Evolutionary conservation across 2,888 invertebrate species (phyloP), one percentile per base, ranked within the genome.

Genomic region (Epinotia brunnichana): DNA sequence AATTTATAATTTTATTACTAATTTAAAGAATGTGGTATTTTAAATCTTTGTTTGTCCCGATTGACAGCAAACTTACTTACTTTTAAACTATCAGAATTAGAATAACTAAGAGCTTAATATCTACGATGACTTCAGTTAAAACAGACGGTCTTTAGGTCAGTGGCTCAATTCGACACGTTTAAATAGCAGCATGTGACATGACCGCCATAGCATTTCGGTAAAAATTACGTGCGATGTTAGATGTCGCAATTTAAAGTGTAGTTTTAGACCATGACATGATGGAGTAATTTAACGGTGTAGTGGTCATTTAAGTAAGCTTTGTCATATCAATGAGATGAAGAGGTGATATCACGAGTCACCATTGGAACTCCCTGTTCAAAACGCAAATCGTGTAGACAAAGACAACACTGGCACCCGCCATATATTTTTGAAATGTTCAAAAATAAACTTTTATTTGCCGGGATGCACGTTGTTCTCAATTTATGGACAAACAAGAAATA

Each of bases 401-500:
- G 60, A 72, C 54, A 57, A 63, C 62, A 73, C 63, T 63, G 72
- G 62, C 72, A 59, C 53, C n/a, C 19, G 60, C 72, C 56, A 41
- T 68, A 68, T 73, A 73, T 73, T 73, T 73, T 62, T 57, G 72
- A 73, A 68, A 73, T 73, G 72, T 57, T 68, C 72, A 73, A 77
- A 76, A 77, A 77, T 76, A 77, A 77, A 80, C 76, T 77, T 76
- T 75, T 76, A 75, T 73, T 76, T 76, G 77, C 77, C 76, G 74
- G 75, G 74, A 75, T 54, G 69, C 73, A 61, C 74, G 77, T 78
- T 78, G 75, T 77, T 75, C 76, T 75, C 77, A 78, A 80, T 80
- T 79, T 77, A 80, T 80, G 76, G 75, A 76, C 74, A 69, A 76
- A 74, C 74, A 74, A 74, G 77, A 76, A 77, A 79, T 78, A 80